Conservation (phyloP, 2,797 vertebrate species). For the Gallinago stenura region DNA sequence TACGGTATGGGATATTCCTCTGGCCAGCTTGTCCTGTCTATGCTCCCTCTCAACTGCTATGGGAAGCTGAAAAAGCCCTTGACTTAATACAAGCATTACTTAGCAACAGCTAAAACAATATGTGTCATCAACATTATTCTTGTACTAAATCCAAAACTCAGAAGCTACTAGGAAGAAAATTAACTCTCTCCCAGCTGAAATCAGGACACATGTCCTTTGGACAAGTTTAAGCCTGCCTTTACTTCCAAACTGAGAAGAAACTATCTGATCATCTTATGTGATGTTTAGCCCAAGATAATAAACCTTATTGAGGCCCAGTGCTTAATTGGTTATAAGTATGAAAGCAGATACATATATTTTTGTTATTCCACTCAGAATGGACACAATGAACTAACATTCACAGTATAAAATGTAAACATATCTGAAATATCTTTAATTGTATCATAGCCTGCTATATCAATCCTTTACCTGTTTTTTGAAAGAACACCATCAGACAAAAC, state of each 20-base stretch:
- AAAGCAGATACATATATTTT: background rate
- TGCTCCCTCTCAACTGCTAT: background rate
- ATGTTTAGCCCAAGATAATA: background rate
- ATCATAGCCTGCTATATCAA: background rate
- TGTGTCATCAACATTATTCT: background rate
- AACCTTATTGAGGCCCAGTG: background rate
- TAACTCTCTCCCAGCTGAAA: background rate
- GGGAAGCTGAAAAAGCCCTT: background rate
- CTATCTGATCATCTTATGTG: background rate
- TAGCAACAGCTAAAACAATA: background rate
- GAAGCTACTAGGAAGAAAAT: background rate
- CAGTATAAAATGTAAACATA: background rate
- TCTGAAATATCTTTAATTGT: background rate
- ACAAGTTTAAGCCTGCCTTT: background rate
- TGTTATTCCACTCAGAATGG: background rate
- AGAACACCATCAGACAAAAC: background rate
- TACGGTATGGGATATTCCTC: background rate
- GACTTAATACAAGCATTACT: background rate
- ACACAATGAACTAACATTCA: background rate
- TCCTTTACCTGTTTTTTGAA: background rate
- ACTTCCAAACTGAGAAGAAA: background rate
- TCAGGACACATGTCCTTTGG: fast-evolving
- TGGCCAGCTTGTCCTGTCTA: background rate
- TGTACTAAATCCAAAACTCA: background rate
- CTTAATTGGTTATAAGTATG: background rate